Conservation (phyloP, 1,140 invertebrate genomes). For the Brachionus manjavacas region DNA sequence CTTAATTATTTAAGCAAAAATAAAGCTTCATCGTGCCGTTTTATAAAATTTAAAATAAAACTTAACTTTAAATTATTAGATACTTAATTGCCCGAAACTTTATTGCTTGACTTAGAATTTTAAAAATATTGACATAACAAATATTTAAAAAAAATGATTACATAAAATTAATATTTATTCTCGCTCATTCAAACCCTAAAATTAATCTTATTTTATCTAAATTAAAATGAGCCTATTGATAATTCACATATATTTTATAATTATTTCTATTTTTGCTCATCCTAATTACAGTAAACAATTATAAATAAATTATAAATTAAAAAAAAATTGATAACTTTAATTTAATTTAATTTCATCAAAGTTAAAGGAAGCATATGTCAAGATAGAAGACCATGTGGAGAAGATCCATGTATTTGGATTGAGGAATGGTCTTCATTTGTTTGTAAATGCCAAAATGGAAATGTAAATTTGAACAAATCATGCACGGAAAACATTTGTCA, state of each 20-base stretch:
- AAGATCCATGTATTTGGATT: slow-evolving; percentile 6
- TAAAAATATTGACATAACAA: neutral
- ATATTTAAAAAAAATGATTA: neutral
- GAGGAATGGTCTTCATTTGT: slow-evolving; percentile 2
- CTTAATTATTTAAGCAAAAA: slow-evolving; percentile 15
- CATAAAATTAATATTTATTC: neutral
- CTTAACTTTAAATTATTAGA: neutral
- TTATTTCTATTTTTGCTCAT: neutral
- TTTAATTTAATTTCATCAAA: neutral
- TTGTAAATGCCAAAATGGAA: neutral
- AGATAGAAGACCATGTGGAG: neutral
- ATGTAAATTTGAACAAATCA: neutral
- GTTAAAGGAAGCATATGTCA: neutral
- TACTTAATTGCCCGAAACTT: neutral
- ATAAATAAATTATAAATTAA: too few species aligned
- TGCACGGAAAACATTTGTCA: neutral
- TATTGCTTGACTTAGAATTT: too few species aligned
- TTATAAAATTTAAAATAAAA: neutral
- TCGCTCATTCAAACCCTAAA: neutral
- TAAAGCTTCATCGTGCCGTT: neutral
- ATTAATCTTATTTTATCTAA: neutral
- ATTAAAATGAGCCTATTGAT: neutral
- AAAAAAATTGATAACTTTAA: neutral
- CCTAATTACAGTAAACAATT: neutral
- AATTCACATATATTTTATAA: neutral